Evolutionary conservation across 2,797 vertebrate genomes (phyloP).

Genomic region (Pyrocephalus nanus): DNA sequence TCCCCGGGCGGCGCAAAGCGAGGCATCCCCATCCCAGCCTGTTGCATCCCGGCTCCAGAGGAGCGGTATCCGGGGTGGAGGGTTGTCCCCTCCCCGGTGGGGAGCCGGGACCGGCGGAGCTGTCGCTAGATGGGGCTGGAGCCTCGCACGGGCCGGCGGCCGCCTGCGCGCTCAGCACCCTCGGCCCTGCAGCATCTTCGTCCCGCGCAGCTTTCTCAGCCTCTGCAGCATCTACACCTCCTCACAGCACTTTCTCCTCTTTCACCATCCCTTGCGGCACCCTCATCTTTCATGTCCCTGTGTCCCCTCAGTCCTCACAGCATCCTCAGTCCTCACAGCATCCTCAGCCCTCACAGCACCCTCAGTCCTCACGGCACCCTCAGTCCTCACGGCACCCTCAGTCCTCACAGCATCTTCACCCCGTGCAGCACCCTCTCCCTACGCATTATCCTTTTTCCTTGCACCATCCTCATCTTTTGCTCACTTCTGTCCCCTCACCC

Average conservation of each 20-base stretch:
- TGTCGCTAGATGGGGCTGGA: neutral
- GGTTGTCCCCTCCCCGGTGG: neutral
- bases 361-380: neutral
- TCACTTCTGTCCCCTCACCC: neutral
- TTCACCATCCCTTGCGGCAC: neutral
- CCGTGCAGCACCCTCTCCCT: neutral
- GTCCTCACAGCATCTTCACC: neutral
- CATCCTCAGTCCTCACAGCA: neutral
- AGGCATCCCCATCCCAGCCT: neutral
- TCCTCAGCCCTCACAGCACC: neutral
- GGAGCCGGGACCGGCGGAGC: neutral
- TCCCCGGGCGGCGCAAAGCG: neutral
- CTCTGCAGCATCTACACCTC: accelerated
- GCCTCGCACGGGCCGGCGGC: neutral
- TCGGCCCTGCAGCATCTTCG: too few species aligned
- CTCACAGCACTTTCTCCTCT: neutral
- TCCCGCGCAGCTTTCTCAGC: accelerated
- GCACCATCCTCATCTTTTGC: neutral
- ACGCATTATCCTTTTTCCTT: accelerated
- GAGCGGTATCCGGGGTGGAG: neutral
- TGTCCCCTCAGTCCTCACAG: too few species aligned
- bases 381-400: too few species aligned
- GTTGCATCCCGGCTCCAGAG: too few species aligned
- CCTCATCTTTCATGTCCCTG: too few species aligned
- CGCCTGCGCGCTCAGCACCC: neutral